These are phyloP conservation scores for Ascidia mentula DNA, from an alignment of 23 tunicate genomes.

Conservation along the genomic window DNA sequence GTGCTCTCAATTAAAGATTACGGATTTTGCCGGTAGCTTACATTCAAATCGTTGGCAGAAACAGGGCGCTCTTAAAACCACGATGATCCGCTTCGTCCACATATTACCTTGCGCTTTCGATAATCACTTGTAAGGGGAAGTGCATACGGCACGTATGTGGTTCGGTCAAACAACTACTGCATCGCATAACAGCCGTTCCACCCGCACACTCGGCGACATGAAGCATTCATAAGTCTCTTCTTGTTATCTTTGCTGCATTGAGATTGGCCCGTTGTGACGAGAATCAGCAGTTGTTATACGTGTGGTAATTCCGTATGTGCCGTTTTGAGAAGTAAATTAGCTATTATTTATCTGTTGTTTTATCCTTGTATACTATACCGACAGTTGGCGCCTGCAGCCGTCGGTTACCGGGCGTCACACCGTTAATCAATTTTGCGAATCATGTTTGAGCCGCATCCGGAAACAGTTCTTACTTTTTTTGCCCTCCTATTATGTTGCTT, in stretches of 20 bases:
- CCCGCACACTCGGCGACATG: background rate
- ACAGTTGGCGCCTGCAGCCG: background rate
- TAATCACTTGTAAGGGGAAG: background rate
- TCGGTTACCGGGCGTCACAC: background rate
- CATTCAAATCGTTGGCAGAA: background rate
- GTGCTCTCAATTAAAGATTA: conserved; percentile 6
- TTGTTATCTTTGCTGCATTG: conserved; percentile 7
- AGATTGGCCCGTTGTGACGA: conserved; percentile 9
- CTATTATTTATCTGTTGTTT: conserved; percentile 8
- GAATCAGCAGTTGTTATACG: conserved; percentile 9
- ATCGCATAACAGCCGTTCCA: background rate
- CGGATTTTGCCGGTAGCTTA: background rate
- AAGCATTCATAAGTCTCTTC: background rate
- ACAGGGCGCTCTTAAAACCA: background rate
- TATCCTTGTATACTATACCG: conserved; percentile 1
- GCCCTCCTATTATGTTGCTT: conserved; percentile 13
- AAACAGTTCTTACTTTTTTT: background rate
- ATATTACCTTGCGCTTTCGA: background rate
- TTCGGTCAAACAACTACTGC: background rate
- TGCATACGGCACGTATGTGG: too few relatives aligned
- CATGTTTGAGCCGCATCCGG: background rate
- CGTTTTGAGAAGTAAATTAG: conserved; percentile 11
- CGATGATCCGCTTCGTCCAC: background rate
- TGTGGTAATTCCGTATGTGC: conserved; percentile 13
- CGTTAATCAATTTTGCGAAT: background rate